These are phyloP conservation scores for Microcebus tavaratra DNA, from an alignment of 2,113 vertebrate species.

Conservation along the genomic window DNA sequence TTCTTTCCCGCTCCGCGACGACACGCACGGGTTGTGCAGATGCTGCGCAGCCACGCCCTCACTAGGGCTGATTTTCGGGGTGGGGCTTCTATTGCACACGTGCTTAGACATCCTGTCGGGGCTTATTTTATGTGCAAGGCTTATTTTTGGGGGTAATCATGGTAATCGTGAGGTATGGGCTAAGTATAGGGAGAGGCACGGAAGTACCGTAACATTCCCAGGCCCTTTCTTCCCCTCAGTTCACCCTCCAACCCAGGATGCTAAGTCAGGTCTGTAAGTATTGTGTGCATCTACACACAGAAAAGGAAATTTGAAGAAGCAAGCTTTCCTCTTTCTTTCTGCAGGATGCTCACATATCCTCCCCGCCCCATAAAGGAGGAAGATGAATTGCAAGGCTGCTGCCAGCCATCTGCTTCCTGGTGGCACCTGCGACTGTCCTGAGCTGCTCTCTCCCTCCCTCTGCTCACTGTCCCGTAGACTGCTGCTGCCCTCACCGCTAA, in stretches of 20 bases:
- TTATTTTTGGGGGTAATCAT: no score
- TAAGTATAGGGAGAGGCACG: background rate
- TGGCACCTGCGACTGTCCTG: background rate
- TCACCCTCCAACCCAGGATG: background rate
- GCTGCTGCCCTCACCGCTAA: background rate
- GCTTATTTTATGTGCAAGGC: no score
- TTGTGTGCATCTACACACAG: background rate
- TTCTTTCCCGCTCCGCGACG: no score
- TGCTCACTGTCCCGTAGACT: background rate
- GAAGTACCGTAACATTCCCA: background rate
- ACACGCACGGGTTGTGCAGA: no score
- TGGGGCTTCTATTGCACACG: accelerated
- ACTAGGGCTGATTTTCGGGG: no score
- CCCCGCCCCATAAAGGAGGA: background rate
- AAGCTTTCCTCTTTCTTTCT: background rate
- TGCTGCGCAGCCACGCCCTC: no score
- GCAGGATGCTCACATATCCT: background rate
- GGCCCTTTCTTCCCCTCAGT: background rate
- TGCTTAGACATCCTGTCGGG: no score
- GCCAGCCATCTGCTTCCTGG: background rate
- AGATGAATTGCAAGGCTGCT: background rate
- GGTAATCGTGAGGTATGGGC: background rate
- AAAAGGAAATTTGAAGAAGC: background rate
- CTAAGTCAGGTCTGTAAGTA: background rate
- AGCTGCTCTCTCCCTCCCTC: background rate